These are phyloP conservation scores for Thymelicus sylvestris DNA, from an alignment of 2,888 invertebrate genomes.

Conservation along the genomic window DNA sequence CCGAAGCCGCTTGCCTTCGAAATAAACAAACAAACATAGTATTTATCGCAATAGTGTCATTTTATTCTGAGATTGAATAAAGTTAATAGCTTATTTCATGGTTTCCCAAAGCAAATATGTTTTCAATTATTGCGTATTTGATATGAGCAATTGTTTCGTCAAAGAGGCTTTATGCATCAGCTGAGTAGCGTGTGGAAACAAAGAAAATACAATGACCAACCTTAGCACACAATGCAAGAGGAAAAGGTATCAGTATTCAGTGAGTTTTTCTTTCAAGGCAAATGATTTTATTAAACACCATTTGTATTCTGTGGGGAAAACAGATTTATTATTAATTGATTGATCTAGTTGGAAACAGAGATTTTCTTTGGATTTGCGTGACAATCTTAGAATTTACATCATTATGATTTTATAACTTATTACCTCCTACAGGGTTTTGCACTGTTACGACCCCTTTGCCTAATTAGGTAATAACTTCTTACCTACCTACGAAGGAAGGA, in stretches of 20 bases:
- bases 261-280: slow-evolving; percentile 19
- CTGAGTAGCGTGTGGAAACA: slow-evolving; percentile 18
- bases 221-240: slow-evolving; percentile 30
- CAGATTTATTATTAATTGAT: background rate
- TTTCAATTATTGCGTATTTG: slow-evolving; percentile 17
- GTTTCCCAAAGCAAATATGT: slow-evolving; percentile 47
- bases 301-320: slow-evolving; percentile 7
- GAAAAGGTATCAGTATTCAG: slow-evolving; percentile 14
- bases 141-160: slow-evolving; percentile 17
- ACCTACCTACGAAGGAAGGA: no score
- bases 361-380: background rate
- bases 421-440: no score
- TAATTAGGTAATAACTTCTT: no score
- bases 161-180: slow-evolving; percentile 10
- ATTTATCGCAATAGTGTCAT: slow-evolving; percentile 6
- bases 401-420: background rate
- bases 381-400: background rate
- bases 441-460: no score
- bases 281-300: slow-evolving; percentile 11
- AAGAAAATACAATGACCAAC: slow-evolving; percentile 24
- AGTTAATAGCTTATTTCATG: slow-evolving; percentile 52
- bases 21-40: slow-evolving; percentile 11
- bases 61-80: slow-evolving; percentile 9
- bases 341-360: background rate
- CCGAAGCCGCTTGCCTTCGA: slow-evolving; percentile 60